Evolutionary conservation across 2,797 vertebrate species (phyloP).

Genomic region (Geotrypetes seraphini): DNA sequence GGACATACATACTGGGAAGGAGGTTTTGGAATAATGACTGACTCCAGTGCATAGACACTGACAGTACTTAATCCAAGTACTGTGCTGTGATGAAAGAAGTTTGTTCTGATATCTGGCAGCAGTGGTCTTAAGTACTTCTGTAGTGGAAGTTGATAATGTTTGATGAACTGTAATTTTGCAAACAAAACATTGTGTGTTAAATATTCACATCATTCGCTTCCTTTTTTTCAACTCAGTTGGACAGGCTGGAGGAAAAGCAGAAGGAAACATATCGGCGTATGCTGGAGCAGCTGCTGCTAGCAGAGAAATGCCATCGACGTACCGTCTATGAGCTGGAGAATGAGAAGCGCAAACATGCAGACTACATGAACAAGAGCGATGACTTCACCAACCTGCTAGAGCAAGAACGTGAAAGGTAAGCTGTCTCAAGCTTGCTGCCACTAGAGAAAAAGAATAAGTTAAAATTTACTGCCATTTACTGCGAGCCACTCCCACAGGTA

Average conservation of each 20-base stretch:
- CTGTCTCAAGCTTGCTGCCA: too few species aligned
- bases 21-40: too few species aligned
- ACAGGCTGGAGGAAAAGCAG: slow-evolving; percentile 86
- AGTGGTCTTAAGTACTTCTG: slow-evolving; percentile 13
- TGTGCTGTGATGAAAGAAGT: too few species aligned
- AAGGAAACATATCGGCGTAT: slow-evolving; percentile 89
- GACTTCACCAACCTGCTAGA: slow-evolving; percentile 96
- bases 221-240: slow-evolving; percentile 60
- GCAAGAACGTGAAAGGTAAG: slow-evolving; percentile 89
- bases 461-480: too few species aligned
- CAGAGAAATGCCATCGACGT: slow-evolving; percentile 85
- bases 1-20: too few species aligned
- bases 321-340: slow-evolving; percentile 82
- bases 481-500: too few species aligned
- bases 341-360: slow-evolving; percentile 82
- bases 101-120: too few species aligned
- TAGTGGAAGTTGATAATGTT: slow-evolving; percentile 10
- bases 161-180: not conserved
- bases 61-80: too few species aligned
- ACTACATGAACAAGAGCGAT: slow-evolving; percentile 95
- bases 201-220: too few species aligned
- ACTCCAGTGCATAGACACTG: too few species aligned
- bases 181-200: slow-evolving; percentile 5
- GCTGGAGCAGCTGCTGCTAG: slow-evolving; percentile 91
- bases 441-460: too few species aligned